Percentiles rank a stretch among this genome's conserved stretches.
Conservation (phyloP, 2,888 invertebrate genomes). For the Hirtodrosophila confusa region DNA sequence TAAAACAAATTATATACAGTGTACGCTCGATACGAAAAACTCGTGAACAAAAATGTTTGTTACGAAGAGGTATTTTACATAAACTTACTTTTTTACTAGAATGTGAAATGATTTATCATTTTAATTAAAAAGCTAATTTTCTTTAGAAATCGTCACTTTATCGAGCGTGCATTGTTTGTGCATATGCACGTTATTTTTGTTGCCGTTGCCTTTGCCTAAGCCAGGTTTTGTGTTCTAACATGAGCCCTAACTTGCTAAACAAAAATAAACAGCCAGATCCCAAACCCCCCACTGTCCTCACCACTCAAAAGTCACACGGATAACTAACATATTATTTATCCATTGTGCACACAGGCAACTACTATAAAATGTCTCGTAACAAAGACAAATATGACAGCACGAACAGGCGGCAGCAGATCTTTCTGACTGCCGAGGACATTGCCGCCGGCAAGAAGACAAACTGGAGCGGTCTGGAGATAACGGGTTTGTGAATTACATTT, state of each 20-base stretch:
- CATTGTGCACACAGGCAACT: conserved; percentile 77
- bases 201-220: conserved; percentile 55
- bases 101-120: no score
- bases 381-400: conserved; percentile 96
- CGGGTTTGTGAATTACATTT: conserved; percentile 84
- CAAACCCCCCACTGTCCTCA: conserved; percentile 3
- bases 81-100: no score
- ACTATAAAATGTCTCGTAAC: conserved; percentile 88
- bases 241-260: conserved; percentile 75
- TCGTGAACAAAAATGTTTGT: no score
- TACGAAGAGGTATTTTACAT: no score
- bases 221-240: conserved; percentile 75
- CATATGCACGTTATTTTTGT: conserved; percentile 49
- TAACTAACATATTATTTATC: conserved; percentile 18
- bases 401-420: conserved; percentile 92
- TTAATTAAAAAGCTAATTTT: no score
- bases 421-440: conserved; percentile 96
- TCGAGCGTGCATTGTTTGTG: conserved; percentile 7
- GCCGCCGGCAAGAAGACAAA: conserved; percentile 96
- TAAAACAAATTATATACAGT: conserved; percentile 13
- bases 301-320: neutral
- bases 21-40: no score
- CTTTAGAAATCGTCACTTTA: no score
- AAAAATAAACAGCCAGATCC: conserved; percentile 37
- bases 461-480: conserved; percentile 96